Conservation (phyloP, 2,797 vertebrate species). For the Australoheros facetus region DNA sequence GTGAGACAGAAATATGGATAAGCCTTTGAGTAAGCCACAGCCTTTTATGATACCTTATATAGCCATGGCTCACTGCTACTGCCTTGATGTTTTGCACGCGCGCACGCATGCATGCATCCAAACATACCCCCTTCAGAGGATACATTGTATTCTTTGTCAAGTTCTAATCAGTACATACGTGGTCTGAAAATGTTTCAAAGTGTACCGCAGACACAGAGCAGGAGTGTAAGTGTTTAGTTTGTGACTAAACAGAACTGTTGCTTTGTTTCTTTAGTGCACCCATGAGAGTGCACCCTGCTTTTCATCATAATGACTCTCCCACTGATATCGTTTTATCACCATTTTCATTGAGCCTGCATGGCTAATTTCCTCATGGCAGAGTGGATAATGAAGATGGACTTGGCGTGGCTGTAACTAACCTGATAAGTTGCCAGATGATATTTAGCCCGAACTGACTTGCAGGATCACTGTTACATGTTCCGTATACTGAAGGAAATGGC, state of each 20-base stretch:
- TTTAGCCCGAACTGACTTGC: conserved; percentile 28
- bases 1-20: conserved; percentile 33
- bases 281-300: conserved; percentile 21
- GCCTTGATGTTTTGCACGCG: conserved; percentile 23
- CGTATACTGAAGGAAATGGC: conserved; percentile 7
- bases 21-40: conserved; percentile 41
- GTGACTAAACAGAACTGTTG: conserved; percentile 1
- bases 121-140: conserved; percentile 3
- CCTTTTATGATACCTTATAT: conserved; percentile 68
- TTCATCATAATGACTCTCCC: conserved; percentile 27
- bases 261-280: conserved; percentile 11
- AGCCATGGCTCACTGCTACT: conserved; percentile 62
- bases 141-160: conserved; percentile 34
- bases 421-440: conserved; percentile 54
- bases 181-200: conserved; percentile 35
- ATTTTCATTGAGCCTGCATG: conserved; percentile 47
- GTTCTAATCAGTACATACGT: conserved; percentile 19
- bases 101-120: neutral
- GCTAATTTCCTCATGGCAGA: conserved; percentile 62
- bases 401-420: conserved; percentile 50
- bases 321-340: conserved; percentile 43
- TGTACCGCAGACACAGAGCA: conserved; percentile 26
- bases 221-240: conserved; percentile 54
- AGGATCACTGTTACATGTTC: conserved; percentile 10
- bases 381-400: conserved; percentile 68